Evolutionary conservation across 2,113 vertebrate genomes (phyloP), one percentile per base, ranked within the genome.

Genomic region (Aphyosemion australe): DNA sequence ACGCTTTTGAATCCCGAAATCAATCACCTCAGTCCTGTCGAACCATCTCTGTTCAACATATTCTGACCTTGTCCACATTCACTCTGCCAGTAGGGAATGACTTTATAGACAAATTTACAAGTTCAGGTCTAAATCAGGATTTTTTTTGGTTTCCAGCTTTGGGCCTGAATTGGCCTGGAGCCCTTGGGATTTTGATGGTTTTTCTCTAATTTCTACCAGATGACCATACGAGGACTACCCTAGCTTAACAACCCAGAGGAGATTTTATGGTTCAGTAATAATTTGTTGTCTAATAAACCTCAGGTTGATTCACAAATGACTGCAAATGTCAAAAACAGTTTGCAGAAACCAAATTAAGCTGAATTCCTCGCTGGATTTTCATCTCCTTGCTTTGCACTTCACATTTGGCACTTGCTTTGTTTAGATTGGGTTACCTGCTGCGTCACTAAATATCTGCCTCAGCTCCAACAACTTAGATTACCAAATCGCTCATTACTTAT

Each of bases 261-360:
- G 69, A 77, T 83, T 91, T 91, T 88, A 92, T 84, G 85, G 83
- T 70, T 82, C 71, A 53, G 83, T 82, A 76, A 79, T 72, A 88
- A 90, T 91, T 92, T 91, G 90, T 84, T 88, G 79, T 90, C 84
- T 84, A 49, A 58, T 87, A 84, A 90, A 90, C 87, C 82, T 69
- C 88, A 90, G 76, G 80, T 82, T 85, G 69, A 78, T 72, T 87
- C 72, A 84, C 80, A 86, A 81, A 84, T 66, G 61, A 51, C 61
- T 66, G 39, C 32, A 52, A 78, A 66, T 85, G 78, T 84, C 81
- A 64, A 70, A 66, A 69, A 78, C 41, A 69, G 55, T 72, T 80
- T 54, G 20, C 12, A 45, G 48, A 61, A 71, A 55, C 19, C 42
- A 45, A 7, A 2, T 11, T 20, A 11, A 21, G 10, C 9, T 51